Evolutionary conservation across 1,140 invertebrate genomes (phyloP).

Genomic region (Helicoverpa armigera): DNA sequence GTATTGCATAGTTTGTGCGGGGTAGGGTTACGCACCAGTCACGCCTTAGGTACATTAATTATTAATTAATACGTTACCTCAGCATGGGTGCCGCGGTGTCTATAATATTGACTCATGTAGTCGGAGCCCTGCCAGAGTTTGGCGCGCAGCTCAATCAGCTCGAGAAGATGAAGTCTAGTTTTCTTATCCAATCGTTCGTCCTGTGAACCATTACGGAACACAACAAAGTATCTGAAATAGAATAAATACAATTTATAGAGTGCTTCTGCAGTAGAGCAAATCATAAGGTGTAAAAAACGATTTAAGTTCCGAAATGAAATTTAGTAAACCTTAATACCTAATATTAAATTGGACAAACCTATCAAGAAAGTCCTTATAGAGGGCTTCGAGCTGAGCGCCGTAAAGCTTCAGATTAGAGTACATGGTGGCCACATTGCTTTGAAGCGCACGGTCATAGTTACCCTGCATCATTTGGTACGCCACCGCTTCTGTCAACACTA

Average conservation of each 20-base stretch:
- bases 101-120: constrained; percentile 93
- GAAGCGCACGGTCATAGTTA: constrained; percentile 87
- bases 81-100: constrained; percentile 91
- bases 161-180: constrained; percentile 93
- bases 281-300: not conserved
- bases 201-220: constrained; percentile 95
- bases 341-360: constrained; percentile 68
- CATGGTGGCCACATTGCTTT: constrained; percentile 89
- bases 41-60: not conserved
- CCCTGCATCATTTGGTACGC: constrained; percentile 89
- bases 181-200: constrained; percentile 93
- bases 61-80: constrained; percentile 86
- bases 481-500: constrained; percentile 90
- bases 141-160: constrained; percentile 95
- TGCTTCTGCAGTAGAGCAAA: too few species aligned
- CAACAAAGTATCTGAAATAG: constrained; percentile 88
- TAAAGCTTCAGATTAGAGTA: constrained; percentile 91
- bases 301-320: too few species aligned
- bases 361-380: constrained; percentile 91
- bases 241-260: not conserved
- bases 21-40: not conserved
- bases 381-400: constrained; percentile 91
- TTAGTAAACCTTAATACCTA: too few species aligned
- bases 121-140: constrained; percentile 94
- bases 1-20: not conserved